Evolutionary conservation across 2,888 invertebrate genomes (phyloP).

Genomic region (Plebejus melissa): DNA sequence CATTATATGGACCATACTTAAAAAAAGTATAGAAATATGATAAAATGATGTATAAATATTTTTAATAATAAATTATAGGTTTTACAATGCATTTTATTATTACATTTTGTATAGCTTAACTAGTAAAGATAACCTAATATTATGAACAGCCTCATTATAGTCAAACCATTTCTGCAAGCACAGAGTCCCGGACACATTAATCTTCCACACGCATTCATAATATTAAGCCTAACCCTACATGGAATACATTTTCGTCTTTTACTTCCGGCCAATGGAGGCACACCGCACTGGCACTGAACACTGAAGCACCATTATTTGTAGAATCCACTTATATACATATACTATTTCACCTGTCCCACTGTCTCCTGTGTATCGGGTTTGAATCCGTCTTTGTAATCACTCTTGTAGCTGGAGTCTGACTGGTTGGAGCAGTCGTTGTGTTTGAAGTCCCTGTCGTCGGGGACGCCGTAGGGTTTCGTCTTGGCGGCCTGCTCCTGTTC

Average conservation of each 20-base stretch:
- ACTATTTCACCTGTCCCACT: slow-evolving; percentile 66
- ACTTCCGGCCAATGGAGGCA: neutral
- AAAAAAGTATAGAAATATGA: neutral
- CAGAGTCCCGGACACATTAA: neutral
- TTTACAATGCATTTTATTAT: slow-evolving; percentile 19
- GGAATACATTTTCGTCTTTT: slow-evolving; percentile 16
- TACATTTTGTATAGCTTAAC: slow-evolving; percentile 23
- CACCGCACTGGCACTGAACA: slow-evolving; percentile 19
- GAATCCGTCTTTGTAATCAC: slow-evolving; percentile 57
- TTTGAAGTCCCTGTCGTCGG: slow-evolving; percentile 48
- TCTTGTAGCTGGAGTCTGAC: slow-evolving; percentile 50
- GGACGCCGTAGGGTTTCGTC: slow-evolving; percentile 42
- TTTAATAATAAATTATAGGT: slow-evolving; percentile 19
- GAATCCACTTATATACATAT: slow-evolving; percentile 50
- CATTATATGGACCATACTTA: neutral
- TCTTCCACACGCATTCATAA: neutral
- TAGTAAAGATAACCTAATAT: neutral
- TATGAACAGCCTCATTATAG: neutral
- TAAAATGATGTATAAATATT: slow-evolving; percentile 18
- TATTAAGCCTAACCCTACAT: neutral
- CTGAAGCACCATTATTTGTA: slow-evolving; percentile 47
- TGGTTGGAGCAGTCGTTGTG: slow-evolving; percentile 46
- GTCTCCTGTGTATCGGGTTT: slow-evolving; percentile 54
- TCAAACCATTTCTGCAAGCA: neutral
- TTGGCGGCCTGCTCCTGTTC: slow-evolving; percentile 82